Base-by-base conservation (phyloP, 2,797 vertebrate species). In the Danio albolineatus region DNA sequence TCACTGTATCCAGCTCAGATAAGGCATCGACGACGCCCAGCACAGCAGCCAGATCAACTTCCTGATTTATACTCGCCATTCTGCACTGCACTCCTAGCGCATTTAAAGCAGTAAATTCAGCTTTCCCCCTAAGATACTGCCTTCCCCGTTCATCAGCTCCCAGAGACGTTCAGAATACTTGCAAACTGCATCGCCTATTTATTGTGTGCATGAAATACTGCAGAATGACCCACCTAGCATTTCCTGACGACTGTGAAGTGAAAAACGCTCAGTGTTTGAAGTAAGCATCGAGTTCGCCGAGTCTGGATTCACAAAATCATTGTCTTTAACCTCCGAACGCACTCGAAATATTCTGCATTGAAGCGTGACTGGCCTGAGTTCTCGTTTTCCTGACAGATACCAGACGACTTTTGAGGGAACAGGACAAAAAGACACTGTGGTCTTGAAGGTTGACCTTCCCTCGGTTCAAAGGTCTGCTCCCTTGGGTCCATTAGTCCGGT, bases 21-120 rank as follows among this genome's bases (percentile, higher is more conserved):
- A 91, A 92, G 89, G 87, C 87, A 89, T 78, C 41, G 87, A 89
- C 87, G 89, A 86, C 86, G 85, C 83, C 84, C 82, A 83, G 86
- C 85, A 82, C 87, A 88, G 83, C 86, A 89, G 88, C 90, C 88
- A 91, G 89, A 92, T 91, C 91, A 92, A 91, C 90, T 91, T 89
- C 85, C 85, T 87, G 90, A 92, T 92, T 92, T 92, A 91, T 87
- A 86, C 85, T 85, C 86, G 78, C 83, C 83, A 82, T 89, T 61
- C 44, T 88, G 89, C 90, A 86, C 38, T 86, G 36, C 17, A 73
- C 53, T 79, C 56, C 67, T 64, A 62, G 65, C 51, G 67, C 74
- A 73, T 56, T 77, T 88, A 90, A 90, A 89, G 85, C 86, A 83
- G 85, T 91, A 91, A 89, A 92, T 92, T 90, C 73, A 79, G 13